Base-by-base conservation (phyloP, 2,113 vertebrate genomes). In the Myotis brandtii region DNA sequence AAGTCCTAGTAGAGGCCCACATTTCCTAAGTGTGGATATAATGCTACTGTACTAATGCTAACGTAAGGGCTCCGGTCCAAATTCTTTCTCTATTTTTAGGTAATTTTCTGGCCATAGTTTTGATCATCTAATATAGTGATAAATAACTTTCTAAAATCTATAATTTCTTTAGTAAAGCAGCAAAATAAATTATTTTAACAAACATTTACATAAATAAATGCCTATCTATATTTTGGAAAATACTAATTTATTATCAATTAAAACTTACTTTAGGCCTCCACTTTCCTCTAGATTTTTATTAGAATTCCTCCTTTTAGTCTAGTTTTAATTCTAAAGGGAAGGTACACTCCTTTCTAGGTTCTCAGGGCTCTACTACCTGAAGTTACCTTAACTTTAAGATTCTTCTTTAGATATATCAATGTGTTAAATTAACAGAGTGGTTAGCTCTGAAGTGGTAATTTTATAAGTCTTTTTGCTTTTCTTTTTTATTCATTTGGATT, bases 181-280 rank as follows among this genome's bases (percentile, higher is more conserved):
- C 2, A 75, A 43, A 40, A 73, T 8, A 37, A 89, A 76, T 77
- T 32, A 70, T 89, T 86, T 77, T 93, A 84, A 81, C 6, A 56
- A 52, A 76, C 6, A 30, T 95, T 64, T 88, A 80, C 3, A 10
- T 48, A 59, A 59, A 86, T 90, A 83, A 59, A 80, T 69, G 8
- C 9, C 69, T 34, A 40, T 5, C 17, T 83, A 40, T 9, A 64
- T 21, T 88, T 86, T 40, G 18, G 25, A 37, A 56, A 89, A 52
- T 46, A 75, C 11, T 86, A 82, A 92, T 86, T 90, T 90, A 83
- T n/a, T 73, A 87, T 69, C 32, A 89, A 21, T 56, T 30, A 90
- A 79, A 95, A 52, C 13, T 89, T 30, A 37, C 81, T 37, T 86
- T 82, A 87, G 9, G 14, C 40, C 34, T 27, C 32, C 56, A 21